phyloP scores from a whole-genome alignment of 2,113 vertebrate species.

The Pionites leucogaster region DNA sequence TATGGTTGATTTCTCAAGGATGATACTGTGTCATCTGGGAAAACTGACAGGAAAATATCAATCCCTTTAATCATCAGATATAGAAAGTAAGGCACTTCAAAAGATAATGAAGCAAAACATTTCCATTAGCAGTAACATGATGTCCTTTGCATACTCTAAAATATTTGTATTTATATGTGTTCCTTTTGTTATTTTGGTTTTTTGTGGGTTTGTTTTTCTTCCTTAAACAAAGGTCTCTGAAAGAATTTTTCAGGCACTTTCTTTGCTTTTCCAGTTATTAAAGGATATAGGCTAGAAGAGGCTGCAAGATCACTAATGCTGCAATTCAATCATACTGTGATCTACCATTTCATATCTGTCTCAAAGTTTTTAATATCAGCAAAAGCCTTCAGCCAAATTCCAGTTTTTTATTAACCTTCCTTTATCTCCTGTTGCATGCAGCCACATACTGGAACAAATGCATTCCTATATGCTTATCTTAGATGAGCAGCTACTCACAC shows the following conservation, averaged over 20 bases:
- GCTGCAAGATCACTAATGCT: not conserved
- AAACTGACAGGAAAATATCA: not conserved
- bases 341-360: not conserved
- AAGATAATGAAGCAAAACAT: not conserved
- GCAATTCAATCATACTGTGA: not conserved
- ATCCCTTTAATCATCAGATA: not conserved
- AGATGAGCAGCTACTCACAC: not conserved
- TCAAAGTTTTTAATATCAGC: not conserved
- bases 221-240: not conserved
- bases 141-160: not conserved
- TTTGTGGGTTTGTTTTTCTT: not conserved
- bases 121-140: not conserved
- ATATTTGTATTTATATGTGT: not conserved
- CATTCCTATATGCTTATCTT: not conserved
- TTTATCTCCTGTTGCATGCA: not conserved
- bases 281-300: not conserved
- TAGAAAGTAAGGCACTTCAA: not conserved
- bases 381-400: not conserved
- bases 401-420: not conserved
- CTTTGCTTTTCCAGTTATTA: not conserved
- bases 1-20: not conserved
- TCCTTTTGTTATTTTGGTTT: not conserved
- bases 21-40: not conserved
- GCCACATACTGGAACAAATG: not conserved
- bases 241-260: not conserved